phyloP scores from a whole-genome alignment of 1,140 invertebrate genomes.

The Cyphomyrmex costatus region DNA sequence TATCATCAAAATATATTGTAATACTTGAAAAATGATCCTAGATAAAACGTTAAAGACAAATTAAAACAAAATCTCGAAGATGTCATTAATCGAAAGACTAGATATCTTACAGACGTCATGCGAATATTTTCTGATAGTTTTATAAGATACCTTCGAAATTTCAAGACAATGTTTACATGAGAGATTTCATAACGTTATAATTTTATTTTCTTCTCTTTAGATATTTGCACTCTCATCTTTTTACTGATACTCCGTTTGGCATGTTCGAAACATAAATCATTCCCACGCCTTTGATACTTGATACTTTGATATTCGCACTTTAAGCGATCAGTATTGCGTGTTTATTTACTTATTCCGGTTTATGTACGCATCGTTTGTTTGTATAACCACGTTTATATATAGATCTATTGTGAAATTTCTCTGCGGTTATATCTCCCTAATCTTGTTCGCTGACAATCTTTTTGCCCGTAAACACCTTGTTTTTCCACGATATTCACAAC shows the following conservation, averaged over 20 bases:
- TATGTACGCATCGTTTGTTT: neutral
- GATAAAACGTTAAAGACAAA: too few relatives aligned
- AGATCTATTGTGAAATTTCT: conserved; percentile 26
- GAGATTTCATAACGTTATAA: neutral
- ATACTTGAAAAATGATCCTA: too few relatives aligned
- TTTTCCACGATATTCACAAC: conserved; percentile 23
- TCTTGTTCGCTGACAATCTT: conserved; percentile 19
- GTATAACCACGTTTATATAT: conserved; percentile 8
- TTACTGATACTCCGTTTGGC: neutral
- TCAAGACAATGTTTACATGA: neutral
- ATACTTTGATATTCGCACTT: conserved; percentile 6
- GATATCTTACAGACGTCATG: too few relatives aligned
- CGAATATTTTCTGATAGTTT: too few relatives aligned
- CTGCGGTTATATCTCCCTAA: conserved; percentile 15
- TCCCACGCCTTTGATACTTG: conserved; percentile 8
- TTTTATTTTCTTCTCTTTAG: neutral
- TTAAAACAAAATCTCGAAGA: too few relatives aligned
- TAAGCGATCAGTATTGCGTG: conserved; percentile 29
- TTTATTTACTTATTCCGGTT: conserved; percentile 36
- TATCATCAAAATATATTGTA: too few relatives aligned
- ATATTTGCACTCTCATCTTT: neutral
- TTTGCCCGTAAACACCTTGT: conserved; percentile 39
- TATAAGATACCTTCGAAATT: neutral
- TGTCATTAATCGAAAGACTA: too few relatives aligned
- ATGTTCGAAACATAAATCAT: neutral